phyloP scores from a whole-genome alignment of 1,140 invertebrate species.

The Panagrolaimus sp. region DNA sequence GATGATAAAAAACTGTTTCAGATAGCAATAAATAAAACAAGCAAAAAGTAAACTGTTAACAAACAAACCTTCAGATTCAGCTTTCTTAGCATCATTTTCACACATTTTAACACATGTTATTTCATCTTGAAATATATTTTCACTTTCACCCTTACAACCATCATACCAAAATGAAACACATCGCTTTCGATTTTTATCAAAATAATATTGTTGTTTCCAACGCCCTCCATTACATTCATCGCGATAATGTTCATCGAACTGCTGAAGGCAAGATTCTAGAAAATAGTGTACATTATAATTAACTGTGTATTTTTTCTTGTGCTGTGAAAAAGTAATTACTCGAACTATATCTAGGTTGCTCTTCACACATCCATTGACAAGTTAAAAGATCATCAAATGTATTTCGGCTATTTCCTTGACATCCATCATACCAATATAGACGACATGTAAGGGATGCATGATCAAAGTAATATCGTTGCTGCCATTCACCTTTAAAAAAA shows the following conservation, averaged over 20 bases:
- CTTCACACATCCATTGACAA: constrained; percentile 54
- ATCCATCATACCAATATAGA: constrained; percentile 50
- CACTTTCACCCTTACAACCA: constrained; percentile 26
- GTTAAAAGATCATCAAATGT: constrained; percentile 49
- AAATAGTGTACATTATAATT: too few species aligned
- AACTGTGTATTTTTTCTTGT: constrained; percentile 1
- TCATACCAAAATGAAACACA: constrained; percentile 43
- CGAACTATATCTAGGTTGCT: constrained; percentile 33
- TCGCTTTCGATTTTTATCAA: constrained; percentile 45
- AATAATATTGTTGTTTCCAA: constrained; percentile 49
- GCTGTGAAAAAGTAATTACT: background rate
- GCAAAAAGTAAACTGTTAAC: constrained; percentile 16
- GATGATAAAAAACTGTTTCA: too few species aligned
- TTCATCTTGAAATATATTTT: constrained; percentile 30
- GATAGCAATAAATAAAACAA: too few species aligned
- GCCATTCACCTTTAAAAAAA: constrained; percentile 51
- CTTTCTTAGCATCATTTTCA: constrained; percentile 27
- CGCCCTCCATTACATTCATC: constrained; percentile 52
- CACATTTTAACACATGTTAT: constrained; percentile 24
- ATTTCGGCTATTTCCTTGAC: constrained; percentile 40
- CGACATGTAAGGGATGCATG: constrained; percentile 46
- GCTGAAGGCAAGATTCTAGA: constrained; percentile 46
- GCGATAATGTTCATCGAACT: constrained; percentile 52
- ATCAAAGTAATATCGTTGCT: constrained; percentile 54
- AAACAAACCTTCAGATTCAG: constrained; percentile 21